These are phyloP conservation scores for Drosophila azteca DNA, from an alignment of 1,140 invertebrate species.

Conservation along the genomic window DNA sequence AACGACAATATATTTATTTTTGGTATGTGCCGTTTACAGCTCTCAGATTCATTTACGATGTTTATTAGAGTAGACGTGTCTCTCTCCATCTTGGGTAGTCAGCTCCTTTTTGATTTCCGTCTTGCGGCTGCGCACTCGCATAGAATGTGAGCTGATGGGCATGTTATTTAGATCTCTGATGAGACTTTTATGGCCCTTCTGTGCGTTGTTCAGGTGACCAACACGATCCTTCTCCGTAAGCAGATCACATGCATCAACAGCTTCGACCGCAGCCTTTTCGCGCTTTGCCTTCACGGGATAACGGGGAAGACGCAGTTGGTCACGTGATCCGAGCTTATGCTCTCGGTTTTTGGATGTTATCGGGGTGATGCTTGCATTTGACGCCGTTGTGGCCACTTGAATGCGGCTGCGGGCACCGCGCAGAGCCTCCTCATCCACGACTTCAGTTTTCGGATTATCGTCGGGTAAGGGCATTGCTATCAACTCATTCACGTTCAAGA, in stretches of 20 bases:
- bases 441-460: too few relatives aligned
- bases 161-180: slow-evolving; percentile 91
- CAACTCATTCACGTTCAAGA: too few relatives aligned
- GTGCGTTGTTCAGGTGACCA: slow-evolving; percentile 89
- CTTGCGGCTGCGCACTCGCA: slow-evolving; percentile 90
- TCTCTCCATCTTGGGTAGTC: slow-evolving; percentile 92
- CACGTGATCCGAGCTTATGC: slow-evolving; percentile 48
- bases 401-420: too few relatives aligned
- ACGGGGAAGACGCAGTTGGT: slow-evolving; percentile 80
- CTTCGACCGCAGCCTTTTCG: slow-evolving; percentile 83
- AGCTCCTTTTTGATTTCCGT: slow-evolving; percentile 93
- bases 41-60: too few relatives aligned
- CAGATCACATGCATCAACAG: slow-evolving; percentile 85
- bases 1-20: too few relatives aligned
- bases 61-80: slow-evolving; percentile 88
- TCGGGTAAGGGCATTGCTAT: too few relatives aligned
- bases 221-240: slow-evolving; percentile 91
- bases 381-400: too few relatives aligned
- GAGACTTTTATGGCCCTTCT: slow-evolving; percentile 92
- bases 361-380: too few relatives aligned
- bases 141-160: slow-evolving; percentile 92
- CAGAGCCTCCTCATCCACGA: too few relatives aligned
- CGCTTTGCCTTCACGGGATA: slow-evolving; percentile 84
- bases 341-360: too few relatives aligned
- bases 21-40: too few relatives aligned